Evolutionary conservation across 2,888 invertebrate genomes (phyloP).

Genomic region (Melinaea menophilus): DNA sequence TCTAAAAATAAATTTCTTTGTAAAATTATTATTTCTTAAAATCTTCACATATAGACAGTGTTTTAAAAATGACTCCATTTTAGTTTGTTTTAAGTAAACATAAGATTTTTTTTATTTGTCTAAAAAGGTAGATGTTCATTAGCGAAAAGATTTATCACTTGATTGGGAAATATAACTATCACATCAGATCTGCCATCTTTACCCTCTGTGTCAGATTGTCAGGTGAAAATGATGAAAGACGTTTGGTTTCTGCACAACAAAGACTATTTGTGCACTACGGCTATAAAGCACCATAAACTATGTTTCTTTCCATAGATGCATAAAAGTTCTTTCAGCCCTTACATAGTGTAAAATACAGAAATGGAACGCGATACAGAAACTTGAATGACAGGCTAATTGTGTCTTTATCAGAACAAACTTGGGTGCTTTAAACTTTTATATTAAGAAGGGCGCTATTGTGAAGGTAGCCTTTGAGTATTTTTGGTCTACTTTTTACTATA

Average conservation of each 20-base stretch:
- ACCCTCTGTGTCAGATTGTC: conserved; percentile 33
- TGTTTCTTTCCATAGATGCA: conserved; percentile 42
- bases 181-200: conserved; percentile 34
- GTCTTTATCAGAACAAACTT: conserved; percentile 10
- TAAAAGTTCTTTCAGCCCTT: conserved; percentile 33
- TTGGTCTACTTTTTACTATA: too few relatives aligned
- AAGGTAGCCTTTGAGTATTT: too few relatives aligned
- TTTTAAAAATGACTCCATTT: too few relatives aligned
- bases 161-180: conserved; percentile 38
- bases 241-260: conserved; percentile 41
- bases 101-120: conserved; percentile 10
- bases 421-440: not conserved
- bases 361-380: conserved; percentile 27
- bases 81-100: too few relatives aligned
- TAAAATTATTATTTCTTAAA: too few relatives aligned
- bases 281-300: conserved; percentile 42
- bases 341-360: conserved; percentile 26
- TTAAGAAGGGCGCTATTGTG: not conserved
- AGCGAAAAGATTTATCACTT: conserved; percentile 30
- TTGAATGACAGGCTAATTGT: conserved; percentile 17
- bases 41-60: too few relatives aligned
- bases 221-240: conserved; percentile 54
- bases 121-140: conserved; percentile 23
- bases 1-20: too few relatives aligned
- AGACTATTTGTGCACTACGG: conserved; percentile 43